Conservation (phyloP, 2,888 invertebrate species). For the Blastobasis lacticolella region DNA sequence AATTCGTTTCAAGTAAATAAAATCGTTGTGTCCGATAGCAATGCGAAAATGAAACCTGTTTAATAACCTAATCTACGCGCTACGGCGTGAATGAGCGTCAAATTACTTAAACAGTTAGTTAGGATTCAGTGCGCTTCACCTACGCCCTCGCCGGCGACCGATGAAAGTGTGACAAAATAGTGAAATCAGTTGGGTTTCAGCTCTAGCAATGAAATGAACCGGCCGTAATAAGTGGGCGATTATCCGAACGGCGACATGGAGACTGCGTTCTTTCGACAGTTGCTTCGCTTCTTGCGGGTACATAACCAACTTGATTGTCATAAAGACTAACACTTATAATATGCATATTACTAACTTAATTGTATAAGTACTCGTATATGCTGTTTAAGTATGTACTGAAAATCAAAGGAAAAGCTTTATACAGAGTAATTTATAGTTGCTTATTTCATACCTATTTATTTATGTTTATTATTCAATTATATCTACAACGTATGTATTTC, state of each 20-base stretch:
- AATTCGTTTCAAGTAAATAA: too few species aligned
- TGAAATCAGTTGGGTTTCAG: slow-evolving; percentile 36
- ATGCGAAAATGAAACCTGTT: background rate
- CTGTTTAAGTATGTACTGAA: background rate
- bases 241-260: slow-evolving; percentile 27
- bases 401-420: background rate
- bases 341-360: too few species aligned
- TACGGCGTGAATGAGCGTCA: slow-evolving; percentile 12
- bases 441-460: too few species aligned
- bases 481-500: too few species aligned
- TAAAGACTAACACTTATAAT: too few species aligned
- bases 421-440: too few species aligned
- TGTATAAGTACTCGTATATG: too few species aligned
- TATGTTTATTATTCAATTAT: too few species aligned
- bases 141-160: slow-evolving; percentile 15
- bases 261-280: slow-evolving; percentile 33
- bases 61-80: background rate
- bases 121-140: slow-evolving; percentile 22
- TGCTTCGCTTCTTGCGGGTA: slow-evolving; percentile 48
- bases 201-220: slow-evolving; percentile 22
- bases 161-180: slow-evolving; percentile 53
- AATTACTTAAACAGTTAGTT: slow-evolving; percentile 19
- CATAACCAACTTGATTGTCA: too few species aligned
- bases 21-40: too few species aligned
- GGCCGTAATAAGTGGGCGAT: slow-evolving; percentile 20